Conservation (phyloP, 2,113 vertebrate genomes). For the Menura novaehollandiae region DNA sequence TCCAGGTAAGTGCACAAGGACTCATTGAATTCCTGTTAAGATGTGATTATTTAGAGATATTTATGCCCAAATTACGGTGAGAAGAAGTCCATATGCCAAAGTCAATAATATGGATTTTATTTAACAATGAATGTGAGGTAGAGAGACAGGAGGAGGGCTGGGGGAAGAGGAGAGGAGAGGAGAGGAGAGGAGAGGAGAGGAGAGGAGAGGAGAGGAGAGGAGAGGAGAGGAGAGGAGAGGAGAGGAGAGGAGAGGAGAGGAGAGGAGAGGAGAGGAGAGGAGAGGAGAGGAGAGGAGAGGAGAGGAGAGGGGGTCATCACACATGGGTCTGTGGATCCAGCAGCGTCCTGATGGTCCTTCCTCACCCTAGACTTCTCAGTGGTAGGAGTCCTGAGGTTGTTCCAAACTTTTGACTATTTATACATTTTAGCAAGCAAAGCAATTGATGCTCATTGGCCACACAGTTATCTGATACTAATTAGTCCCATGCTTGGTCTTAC, state of each 20-base stretch:
- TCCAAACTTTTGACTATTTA: background rate
- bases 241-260: background rate
- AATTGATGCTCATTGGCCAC: background rate
- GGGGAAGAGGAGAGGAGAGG: background rate
- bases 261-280: background rate
- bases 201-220: background rate
- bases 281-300: background rate
- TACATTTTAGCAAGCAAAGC: background rate
- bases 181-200: background rate
- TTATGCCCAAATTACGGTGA: background rate
- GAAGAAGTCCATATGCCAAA: background rate
- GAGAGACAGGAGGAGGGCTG: no score
- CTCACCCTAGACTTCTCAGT: background rate
- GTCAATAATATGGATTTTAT: background rate
- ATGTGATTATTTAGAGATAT: background rate
- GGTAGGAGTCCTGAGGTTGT: background rate
- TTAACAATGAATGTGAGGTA: background rate
- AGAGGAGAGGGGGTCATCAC: background rate
- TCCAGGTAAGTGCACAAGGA: background rate
- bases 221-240: background rate
- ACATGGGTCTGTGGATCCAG: background rate
- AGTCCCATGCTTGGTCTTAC: background rate
- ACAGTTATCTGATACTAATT: background rate
- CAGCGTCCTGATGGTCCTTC: background rate
- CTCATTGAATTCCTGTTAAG: background rate